Conservation (phyloP, 2,888 invertebrate genomes). For the Andrena haemorrhoa region DNA sequence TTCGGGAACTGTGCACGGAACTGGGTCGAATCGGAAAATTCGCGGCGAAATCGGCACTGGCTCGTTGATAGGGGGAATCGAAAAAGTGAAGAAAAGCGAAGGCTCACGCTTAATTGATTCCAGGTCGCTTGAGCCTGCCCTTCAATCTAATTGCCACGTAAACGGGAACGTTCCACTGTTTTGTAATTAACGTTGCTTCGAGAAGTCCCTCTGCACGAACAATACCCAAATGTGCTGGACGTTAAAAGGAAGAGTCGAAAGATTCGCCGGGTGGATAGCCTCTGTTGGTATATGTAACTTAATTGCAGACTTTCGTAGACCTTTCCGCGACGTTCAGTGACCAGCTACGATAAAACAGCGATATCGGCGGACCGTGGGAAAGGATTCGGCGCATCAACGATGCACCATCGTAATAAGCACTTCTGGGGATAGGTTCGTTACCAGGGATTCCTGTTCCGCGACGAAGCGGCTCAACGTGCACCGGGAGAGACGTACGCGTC, state of each 20-base stretch:
- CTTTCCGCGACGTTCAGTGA: background rate
- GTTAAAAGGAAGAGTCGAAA: too few species aligned
- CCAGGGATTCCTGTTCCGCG: slow-evolving; percentile 41
- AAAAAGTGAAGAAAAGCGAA: slow-evolving; percentile 8
- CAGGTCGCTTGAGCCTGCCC: background rate
- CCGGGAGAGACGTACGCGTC: slow-evolving; percentile 11
- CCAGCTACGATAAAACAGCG: slow-evolving; percentile 10
- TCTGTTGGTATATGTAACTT: too few species aligned
- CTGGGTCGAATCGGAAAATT: slow-evolving; percentile 40
- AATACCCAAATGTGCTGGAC: too few species aligned
- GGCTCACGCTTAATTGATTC: slow-evolving; percentile 45
- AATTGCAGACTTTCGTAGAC: background rate
- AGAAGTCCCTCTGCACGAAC: background rate
- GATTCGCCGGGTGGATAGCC: too few species aligned
- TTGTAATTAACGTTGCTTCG: slow-evolving; percentile 15
- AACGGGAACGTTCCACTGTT: slow-evolving; percentile 4
- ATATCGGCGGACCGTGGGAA: slow-evolving; percentile 48
- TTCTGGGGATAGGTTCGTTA: slow-evolving; percentile 27
- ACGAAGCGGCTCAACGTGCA: slow-evolving; percentile 10
- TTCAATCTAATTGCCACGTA: slow-evolving; percentile 17
- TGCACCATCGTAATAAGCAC: slow-evolving; percentile 60
- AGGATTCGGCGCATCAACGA: slow-evolving; percentile 46
- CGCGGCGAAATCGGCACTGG: slow-evolving; percentile 27
- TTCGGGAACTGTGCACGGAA: slow-evolving; percentile 34
- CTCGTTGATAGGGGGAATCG: slow-evolving; percentile 29